Evolutionary conservation across 2,888 invertebrate genomes (phyloP), one percentile per base, ranked within the genome.

Genomic region (Smittia aterrima): DNA sequence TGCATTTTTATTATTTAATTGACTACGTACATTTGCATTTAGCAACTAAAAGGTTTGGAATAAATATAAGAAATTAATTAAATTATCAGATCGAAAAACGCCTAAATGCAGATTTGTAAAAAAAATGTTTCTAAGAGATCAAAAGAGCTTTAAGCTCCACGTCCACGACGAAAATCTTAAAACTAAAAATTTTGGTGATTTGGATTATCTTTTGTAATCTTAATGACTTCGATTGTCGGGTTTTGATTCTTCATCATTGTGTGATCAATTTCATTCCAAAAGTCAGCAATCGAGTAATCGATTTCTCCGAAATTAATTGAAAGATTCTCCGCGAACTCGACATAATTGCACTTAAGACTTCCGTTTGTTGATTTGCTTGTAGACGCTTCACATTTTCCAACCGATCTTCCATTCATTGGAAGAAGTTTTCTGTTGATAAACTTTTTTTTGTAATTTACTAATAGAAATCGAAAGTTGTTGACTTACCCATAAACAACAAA

Each of bases 401-500:
- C 6, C 22, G 58, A 7, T 11, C n/a, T 18, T 22, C 58, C 58
- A 3, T 18, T 20, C 1, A 58, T 22, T 9, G 7, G 7, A 3
- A 3, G 2, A 9, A 18, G 58, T 58, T 58, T 58, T 9, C 58
- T 58, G 6, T 6, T 47, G 47, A 47, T 6, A 47, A 47, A 47
- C 47, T 22, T 18, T 58, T 47, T 47, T 20, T 16, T n/a, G 47
- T 16, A 7, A 16, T 47, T 38, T 38, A 38, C 11, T n/a, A 32
- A 3, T 32, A 9, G 32, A 13, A n/a, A 47, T 22, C 18, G 47
- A 47, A n/a, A 58, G 3, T 58, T 40, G 11, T n/a, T n/a, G n/a
- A n/a, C 74, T 74, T 20, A 66, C 74, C 66, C 74, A 27, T 27
- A 4, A 41, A 9, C 4, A 11, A 85, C 85, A 77, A 87, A 87